Conservation (phyloP, 1,140 invertebrate species). For the Danaus plexippus region DNA sequence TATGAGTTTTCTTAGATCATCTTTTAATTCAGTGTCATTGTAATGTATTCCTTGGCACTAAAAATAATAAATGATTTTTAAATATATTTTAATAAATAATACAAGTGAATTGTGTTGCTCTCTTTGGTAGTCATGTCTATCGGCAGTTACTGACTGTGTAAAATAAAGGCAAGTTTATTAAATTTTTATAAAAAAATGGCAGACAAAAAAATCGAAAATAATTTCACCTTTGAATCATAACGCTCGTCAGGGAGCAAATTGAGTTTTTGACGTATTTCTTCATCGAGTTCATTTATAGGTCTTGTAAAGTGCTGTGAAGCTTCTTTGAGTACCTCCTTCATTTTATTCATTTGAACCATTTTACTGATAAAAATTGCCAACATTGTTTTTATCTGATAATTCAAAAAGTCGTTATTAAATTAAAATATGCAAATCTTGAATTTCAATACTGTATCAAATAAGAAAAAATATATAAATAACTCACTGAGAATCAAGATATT, state of each 20-base stretch:
- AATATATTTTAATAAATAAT: no score
- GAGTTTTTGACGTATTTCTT: slow-evolving; percentile 33
- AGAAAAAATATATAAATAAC: slow-evolving; percentile 3
- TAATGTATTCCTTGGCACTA: slow-evolving; percentile 24
- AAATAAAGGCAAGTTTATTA: no score
- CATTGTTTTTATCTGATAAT: slow-evolving; percentile 38
- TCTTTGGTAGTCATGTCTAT: no score
- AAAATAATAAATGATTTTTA: neutral
- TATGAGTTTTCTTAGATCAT: slow-evolving; percentile 37
- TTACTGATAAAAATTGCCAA: slow-evolving; percentile 37
- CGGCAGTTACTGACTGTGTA: no score
- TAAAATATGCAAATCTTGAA: no score
- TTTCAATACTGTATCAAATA: no score
- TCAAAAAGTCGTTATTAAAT: no score
- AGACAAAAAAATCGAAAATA: no score
- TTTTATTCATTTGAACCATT: slow-evolving; percentile 31
- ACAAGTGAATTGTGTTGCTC: no score
- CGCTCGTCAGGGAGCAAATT: neutral
- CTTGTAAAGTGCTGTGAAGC: slow-evolving; percentile 42
- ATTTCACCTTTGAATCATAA: no score
- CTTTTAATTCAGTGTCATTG: slow-evolving; percentile 28
- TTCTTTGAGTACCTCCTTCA: slow-evolving; percentile 37
- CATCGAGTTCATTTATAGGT: slow-evolving; percentile 29
- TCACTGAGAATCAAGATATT: slow-evolving; percentile 1
- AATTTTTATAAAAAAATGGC: no score